Percentiles rank a stretch among this genome's conserved stretches.
Conservation (phyloP, 30 jellyfish, hydroid and myxozoan species). For the Turritopsis rubra region DNA sequence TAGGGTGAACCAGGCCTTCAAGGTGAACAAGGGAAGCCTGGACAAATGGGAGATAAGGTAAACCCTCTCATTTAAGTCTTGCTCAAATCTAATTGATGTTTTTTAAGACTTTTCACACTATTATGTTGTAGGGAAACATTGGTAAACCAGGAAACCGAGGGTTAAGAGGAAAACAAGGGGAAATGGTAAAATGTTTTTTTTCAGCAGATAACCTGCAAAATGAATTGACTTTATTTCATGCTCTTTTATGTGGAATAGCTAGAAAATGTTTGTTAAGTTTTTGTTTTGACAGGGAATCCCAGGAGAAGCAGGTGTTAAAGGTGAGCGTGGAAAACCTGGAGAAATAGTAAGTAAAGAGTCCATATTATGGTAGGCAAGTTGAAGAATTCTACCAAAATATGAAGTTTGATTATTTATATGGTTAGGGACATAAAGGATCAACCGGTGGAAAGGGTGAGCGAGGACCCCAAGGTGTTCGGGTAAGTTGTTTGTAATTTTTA, state of each 20-base stretch:
- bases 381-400: neutral
- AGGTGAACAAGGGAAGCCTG: conserved; percentile 10
- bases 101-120: neutral
- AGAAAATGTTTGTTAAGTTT: neutral
- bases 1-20: conserved; percentile 13
- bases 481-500: neutral
- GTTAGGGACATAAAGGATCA: conserved; percentile 3
- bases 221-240: neutral
- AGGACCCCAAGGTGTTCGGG: neutral
- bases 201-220: neutral
- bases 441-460: neutral
- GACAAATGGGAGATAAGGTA: neutral
- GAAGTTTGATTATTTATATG: neutral
- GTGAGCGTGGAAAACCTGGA: neutral
- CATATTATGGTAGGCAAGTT: neutral
- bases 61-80: neutral
- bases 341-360: neutral
- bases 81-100: neutral
- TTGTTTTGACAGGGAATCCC: neutral
- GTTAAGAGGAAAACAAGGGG: neutral
- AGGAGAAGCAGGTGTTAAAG: conserved; percentile 10
- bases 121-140: neutral
- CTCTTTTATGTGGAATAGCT: neutral
- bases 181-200: neutral
- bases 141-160: conserved; percentile 7